These are phyloP conservation scores for Gerris lacustris DNA, from an alignment of 2,888 invertebrate species.

Conservation along the genomic window DNA sequence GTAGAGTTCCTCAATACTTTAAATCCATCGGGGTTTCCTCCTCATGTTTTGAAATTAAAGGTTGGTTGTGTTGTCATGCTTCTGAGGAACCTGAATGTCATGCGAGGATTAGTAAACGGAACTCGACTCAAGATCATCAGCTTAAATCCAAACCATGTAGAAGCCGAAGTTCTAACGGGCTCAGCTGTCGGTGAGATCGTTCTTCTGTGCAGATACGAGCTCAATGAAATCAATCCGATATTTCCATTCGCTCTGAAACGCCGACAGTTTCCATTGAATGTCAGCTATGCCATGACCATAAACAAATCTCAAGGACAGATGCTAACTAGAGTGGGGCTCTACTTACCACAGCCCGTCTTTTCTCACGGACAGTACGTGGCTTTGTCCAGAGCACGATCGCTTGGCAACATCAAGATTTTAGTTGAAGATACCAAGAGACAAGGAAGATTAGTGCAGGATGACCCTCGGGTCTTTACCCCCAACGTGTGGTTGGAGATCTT, in stretches of 20 bases:
- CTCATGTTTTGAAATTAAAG: slow-evolving; percentile 28
- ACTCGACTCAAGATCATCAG: slow-evolving; percentile 21
- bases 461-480: too few relatives aligned
- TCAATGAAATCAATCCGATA: slow-evolving; percentile 10
- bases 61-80: slow-evolving; percentile 28
- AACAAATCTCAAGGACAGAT: slow-evolving; percentile 25
- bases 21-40: slow-evolving; percentile 27
- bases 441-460: too few relatives aligned
- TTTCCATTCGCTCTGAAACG: slow-evolving; percentile 12
- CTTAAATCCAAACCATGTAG: slow-evolving; percentile 11
- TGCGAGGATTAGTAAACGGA: slow-evolving; percentile 24
- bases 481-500: too few relatives aligned
- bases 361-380: slow-evolving; percentile 28
- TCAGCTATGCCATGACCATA: slow-evolving; percentile 12
- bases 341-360: slow-evolving; percentile 25
- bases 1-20: slow-evolving; percentile 27
- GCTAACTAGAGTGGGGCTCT: slow-evolving; percentile 21
- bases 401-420: too few relatives aligned
- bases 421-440: too few relatives aligned
- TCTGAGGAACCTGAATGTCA: slow-evolving; percentile 24
- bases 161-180: slow-evolving; percentile 22
- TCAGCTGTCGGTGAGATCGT: slow-evolving; percentile 15
- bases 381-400: slow-evolving; percentile 14
- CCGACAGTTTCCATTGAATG: background rate
- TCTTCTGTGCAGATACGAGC: slow-evolving; percentile 23